Conservation (phyloP, 2,888 invertebrate species). For the Megalurothrips usitatus region DNA sequence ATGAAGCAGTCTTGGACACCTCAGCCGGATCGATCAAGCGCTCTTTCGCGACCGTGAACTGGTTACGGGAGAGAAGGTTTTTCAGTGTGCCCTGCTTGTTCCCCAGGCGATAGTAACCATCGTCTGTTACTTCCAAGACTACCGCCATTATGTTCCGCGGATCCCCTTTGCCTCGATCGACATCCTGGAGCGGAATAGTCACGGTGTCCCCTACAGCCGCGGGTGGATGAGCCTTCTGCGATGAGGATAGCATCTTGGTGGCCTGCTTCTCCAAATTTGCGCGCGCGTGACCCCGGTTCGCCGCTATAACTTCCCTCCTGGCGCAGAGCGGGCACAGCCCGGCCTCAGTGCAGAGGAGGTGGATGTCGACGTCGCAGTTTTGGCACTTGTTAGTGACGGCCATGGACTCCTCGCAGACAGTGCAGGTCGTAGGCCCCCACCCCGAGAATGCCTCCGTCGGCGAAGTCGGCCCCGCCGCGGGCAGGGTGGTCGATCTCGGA, state of each 20-base stretch:
- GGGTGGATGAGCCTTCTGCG: neutral
- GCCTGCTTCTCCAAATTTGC: neutral
- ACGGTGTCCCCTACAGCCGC: neutral
- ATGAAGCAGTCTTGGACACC: neutral
- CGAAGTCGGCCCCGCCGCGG: neutral
- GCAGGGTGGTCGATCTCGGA: too few relatives aligned
- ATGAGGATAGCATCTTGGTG: neutral
- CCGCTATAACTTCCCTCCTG: neutral
- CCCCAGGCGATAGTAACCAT: conserved; percentile 31
- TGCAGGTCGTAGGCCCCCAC: neutral
- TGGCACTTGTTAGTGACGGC: neutral
- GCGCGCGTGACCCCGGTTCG: neutral
- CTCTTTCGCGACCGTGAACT: conserved; percentile 24
- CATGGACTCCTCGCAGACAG: neutral
- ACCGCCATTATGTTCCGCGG: conserved; percentile 31
- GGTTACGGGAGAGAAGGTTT: conserved; percentile 16
- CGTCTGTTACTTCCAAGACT: conserved; percentile 30
- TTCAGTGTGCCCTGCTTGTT: conserved; percentile 28
- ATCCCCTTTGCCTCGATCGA: conserved; percentile 17
- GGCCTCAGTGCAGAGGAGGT: neutral
- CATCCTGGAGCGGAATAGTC: neutral
- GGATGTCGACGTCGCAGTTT: neutral
- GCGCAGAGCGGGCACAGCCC: neutral
- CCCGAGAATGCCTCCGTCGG: neutral
- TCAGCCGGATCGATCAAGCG: conserved; percentile 12